Evolutionary conservation across 2,113 vertebrate genomes (phyloP), one percentile per base, ranked within the genome.

Genomic region (Corythaeola cristata): DNA sequence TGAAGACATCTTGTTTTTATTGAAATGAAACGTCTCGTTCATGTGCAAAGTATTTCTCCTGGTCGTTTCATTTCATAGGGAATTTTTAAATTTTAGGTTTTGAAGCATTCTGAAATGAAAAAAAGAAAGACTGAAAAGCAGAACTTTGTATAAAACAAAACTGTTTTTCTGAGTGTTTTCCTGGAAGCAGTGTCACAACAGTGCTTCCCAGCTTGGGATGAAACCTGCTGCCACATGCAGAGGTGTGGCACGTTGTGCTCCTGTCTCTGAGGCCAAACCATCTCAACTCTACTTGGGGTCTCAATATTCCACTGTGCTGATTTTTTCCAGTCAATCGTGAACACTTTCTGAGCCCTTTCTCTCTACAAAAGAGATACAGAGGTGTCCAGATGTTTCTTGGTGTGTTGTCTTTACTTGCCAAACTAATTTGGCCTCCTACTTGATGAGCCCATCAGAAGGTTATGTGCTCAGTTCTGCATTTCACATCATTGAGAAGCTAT

Each of bases 161-260:
- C 12, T 14, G 33, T 4, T 84, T 77, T 66, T 39, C 68, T 53
- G 50, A 52, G 66, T 58, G 28, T 66, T 71, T 44, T 82, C 47
- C 47, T 27, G 67, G 72, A 62, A 92, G 62, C 56, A 24, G 32
- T 41, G 64, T 56, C 55, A 37, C 16, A 47, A 1, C 15, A 23
- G 60, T 45, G 18, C 26, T 71, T 49, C 55, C 56, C 60, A 44
- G 45, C 66, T 14, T 3, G 4, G 60, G 45, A 6, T 12, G 27
- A 69, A 63, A 23, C 13, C 32, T 32, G 21, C 82, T 73, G 85
- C 32, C 59, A 60, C 0, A 1, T 15, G 58, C 37, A 9, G 35
- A 37, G 39, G 8, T 12, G 37, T 9, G 1, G 0, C 39, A 18
- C 1, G 0, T 8, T 6, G n/a, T 32, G 52, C 17, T 49, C 33